Base-by-base conservation (phyloP, 2,888 invertebrate species). In the Cheilosia vernalis region DNA sequence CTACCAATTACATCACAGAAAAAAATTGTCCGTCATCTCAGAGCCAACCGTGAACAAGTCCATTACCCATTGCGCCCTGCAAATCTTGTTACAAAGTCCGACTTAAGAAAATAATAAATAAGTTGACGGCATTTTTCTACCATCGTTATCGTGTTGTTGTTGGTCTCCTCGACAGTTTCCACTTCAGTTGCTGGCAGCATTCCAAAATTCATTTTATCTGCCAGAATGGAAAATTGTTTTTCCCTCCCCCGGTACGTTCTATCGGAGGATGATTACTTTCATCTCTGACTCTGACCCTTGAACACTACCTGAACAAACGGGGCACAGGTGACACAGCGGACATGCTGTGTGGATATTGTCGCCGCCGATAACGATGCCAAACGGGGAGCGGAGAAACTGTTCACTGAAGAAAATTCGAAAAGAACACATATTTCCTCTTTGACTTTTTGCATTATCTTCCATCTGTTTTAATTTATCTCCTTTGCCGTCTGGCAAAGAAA, bases 51-150 rank as follows among this genome's bases (percentile, higher is more conserved):
- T 78, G 42, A 78, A 72, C 49, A 56, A 67, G 67, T 78, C 78
- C 72, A 78, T 78, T 72, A 63, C 61, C 55, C 17, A 19, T 64
- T 51, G 17, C 24, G n/a, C 24, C 24, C 40, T 44, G 5, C 13
- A 37, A 37, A 37, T 37, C 21, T 40, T 47, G 40, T n/a, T 15
- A 40, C 49, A 58, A 66, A 72, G 58, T 60, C 33, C 42, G 58
- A 61, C 79, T 83, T 73, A 83, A 79, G 76, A 67, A 85, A 85
- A 80, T 80, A 84, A 64, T 84, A 74, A 80, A 84, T 76, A 85
- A 72, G 61, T 66, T 81, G 17, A 72, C 44, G 15, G 15, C 4
- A 1, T 15, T 21, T 51, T 49, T 81, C 72, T 61, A 72, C 66
- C 44, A 60, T 24, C 73, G 49, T 58, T 69, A 40, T 74, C 78